Evolutionary conservation across 2,888 invertebrate species (phyloP).

Genomic region (Brachyopa scutellaris): DNA sequence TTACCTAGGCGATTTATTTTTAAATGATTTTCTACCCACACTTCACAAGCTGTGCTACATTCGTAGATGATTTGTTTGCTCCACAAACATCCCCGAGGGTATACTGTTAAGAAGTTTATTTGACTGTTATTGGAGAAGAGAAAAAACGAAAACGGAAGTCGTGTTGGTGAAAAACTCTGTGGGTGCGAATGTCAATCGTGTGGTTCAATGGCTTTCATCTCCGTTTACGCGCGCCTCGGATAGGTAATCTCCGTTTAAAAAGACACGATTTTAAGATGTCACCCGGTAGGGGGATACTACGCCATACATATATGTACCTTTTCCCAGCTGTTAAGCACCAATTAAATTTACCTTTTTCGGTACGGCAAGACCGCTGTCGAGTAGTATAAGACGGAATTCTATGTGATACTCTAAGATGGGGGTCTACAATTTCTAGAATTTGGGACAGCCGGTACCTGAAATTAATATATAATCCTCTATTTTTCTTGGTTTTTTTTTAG

Average conservation of each 20-base stretch:
- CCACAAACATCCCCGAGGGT: constrained; percentile 1
- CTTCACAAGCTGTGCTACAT: neutral
- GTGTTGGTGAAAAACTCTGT: neutral
- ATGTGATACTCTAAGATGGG: no score
- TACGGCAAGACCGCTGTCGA: neutral
- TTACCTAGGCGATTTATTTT: neutral
- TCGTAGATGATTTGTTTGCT: neutral
- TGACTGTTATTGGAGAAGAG: constrained; percentile 15
- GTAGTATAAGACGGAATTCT: no score
- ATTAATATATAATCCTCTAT: neutral
- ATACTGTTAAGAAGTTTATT: constrained; percentile 6
- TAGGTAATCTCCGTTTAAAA: no score
- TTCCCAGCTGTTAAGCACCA: no score
- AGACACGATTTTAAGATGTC: no score
- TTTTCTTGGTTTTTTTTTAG: constrained; percentile 82
- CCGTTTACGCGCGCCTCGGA: no score
- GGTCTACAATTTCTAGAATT: neutral
- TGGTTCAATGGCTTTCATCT: neutral
- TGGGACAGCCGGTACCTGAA: neutral
- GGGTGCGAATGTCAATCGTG: neutral
- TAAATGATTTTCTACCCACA: constrained; percentile 2
- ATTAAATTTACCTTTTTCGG: constrained; percentile 1
- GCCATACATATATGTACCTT: no score
- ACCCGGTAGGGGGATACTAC: no score
- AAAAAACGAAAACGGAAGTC: constrained; percentile 2